Base-by-base conservation (phyloP, 2,113 vertebrate genomes). In the Bos javanicus region DNA sequence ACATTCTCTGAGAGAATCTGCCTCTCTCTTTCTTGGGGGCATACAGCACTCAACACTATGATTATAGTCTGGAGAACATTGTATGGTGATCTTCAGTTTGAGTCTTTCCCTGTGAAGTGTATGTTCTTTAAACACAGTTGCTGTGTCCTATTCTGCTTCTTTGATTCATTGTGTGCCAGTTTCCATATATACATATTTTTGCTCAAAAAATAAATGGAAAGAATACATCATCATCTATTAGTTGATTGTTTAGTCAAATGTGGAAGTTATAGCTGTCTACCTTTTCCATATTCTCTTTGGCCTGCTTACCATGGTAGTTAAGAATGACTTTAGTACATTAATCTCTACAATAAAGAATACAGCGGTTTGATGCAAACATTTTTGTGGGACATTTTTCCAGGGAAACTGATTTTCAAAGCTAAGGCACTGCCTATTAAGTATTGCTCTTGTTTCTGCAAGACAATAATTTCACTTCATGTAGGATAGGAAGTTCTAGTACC, bases 371-470 rank as follows among this genome's bases (percentile, higher is more conserved):
- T 62, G 19, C 14, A 91, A 86, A 76, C 30, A 52, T 74, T 80
- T 91, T 83, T 56, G 28, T 56, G n/a, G 62, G 78, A 91, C 2
- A 52, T 52, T 88, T 94, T 81, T 19, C 21, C 36, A 94, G 85
- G 71, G 19, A 92, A 96, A 62, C 26, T 89, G 76, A 80, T 97
- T 94, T 95, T 91, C 54, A 30, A 97, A 91, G n/a, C 25, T 50
- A 56, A 67, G 36, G 39, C 9, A 46, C 23, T 56, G 30, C 11
- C 43, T 96, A 33, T 71, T 90, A 92, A 95, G 30, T 78, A 84
- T 62, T 90, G 28, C 56, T 95, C 74, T 96, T 96, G 9, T 96
- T 94, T 71, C 52, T 64, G 14, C 71, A 97, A 97, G 95, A 82
- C n/a, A 97, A 78, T 96, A 76, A 88, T 94, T 96, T 97, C 89